phyloP scores from a whole-genome alignment of 1,140 invertebrate genomes.

The Hycleus phaleratus region DNA sequence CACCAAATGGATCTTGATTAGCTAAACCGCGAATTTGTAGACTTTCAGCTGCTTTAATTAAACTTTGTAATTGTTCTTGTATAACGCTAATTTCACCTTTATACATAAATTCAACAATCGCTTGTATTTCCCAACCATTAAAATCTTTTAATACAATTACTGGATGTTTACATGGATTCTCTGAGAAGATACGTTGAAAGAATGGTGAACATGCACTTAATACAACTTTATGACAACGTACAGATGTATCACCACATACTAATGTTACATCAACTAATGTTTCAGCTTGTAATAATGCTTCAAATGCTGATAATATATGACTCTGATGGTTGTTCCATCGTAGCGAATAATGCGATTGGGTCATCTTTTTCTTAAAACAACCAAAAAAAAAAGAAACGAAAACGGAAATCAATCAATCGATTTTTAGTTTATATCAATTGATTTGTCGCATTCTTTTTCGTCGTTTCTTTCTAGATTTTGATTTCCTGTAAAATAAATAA shows the following conservation, averaged over 20 bases:
- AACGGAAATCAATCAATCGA: neutral
- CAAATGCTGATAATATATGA: conserved; percentile 78
- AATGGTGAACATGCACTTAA: conserved; percentile 85
- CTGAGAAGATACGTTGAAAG: conserved; percentile 79
- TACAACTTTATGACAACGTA: conserved; percentile 83
- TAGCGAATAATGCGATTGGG: conserved; percentile 77
- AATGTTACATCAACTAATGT: conserved; percentile 82
- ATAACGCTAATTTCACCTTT: conserved; percentile 80
- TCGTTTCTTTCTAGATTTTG: conserved; percentile 31
- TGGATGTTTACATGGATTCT: conserved; percentile 89
- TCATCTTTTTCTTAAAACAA: conserved; percentile 38
- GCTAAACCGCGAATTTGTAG: conserved; percentile 73
- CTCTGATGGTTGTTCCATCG: conserved; percentile 88
- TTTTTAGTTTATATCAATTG: conserved; percentile 17
- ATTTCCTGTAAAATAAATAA: conserved; percentile 29
- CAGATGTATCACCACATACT: conserved; percentile 72
- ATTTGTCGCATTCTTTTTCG: conserved; percentile 14
- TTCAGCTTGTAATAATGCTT: conserved; percentile 73
- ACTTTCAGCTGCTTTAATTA: conserved; percentile 80
- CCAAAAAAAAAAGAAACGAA: neutral
- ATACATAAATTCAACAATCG: conserved; percentile 89
- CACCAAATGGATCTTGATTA: conserved; percentile 55
- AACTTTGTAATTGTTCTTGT: conserved; percentile 68
- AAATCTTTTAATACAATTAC: conserved; percentile 87
- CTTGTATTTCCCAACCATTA: conserved; percentile 75